A percentile compares a stretch with the other conserved stretches of the same genome.
Conservation (phyloP, 1,140 invertebrate genomes). For the Drosophila auraria region DNA sequence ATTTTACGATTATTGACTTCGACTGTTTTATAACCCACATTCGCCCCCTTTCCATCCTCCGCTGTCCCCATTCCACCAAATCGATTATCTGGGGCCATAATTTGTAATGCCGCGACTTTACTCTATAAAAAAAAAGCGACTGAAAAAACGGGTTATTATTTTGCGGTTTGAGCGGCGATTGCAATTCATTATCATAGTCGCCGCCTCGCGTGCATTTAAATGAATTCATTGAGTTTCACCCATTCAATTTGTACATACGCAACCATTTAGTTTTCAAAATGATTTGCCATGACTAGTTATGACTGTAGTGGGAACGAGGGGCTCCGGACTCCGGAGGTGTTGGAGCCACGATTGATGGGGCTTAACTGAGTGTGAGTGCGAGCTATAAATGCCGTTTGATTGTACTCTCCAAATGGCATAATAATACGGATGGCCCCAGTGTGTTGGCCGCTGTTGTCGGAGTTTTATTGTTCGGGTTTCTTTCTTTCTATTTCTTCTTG, state of each 20-base stretch:
- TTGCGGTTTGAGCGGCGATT: conserved; percentile 74
- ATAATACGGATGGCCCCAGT: conserved; percentile 26
- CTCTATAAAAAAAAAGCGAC: conserved; percentile 24
- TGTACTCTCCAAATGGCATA: conserved; percentile 39
- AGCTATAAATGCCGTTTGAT: conserved; percentile 72
- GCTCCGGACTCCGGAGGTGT: conserved; percentile 44
- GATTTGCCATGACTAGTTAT: conserved; percentile 48
- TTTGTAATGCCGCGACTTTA: conserved; percentile 56
- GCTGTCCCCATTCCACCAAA: neutral
- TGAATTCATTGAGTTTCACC: conserved; percentile 77
- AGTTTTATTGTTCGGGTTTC: conserved; percentile 8
- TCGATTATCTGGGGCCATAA: conserved; percentile 73
- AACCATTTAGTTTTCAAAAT: conserved; percentile 68
- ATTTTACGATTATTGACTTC: conserved; percentile 79
- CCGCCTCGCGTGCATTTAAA: conserved; percentile 79
- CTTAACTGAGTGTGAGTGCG: conserved; percentile 26
- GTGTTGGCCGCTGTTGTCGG: conserved; percentile 17
- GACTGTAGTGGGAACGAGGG: conserved; percentile 22
- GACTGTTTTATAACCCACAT: conserved; percentile 50
- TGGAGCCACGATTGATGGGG: conserved; percentile 45
- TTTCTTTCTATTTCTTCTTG: conserved; percentile 20
- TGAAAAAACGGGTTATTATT: conserved; percentile 75
- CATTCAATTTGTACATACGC: conserved; percentile 74
- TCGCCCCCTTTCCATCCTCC: neutral
- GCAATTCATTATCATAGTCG: conserved; percentile 80